Conservation (phyloP, 2,797 vertebrate genomes). For the Gouania willdenowi region DNA sequence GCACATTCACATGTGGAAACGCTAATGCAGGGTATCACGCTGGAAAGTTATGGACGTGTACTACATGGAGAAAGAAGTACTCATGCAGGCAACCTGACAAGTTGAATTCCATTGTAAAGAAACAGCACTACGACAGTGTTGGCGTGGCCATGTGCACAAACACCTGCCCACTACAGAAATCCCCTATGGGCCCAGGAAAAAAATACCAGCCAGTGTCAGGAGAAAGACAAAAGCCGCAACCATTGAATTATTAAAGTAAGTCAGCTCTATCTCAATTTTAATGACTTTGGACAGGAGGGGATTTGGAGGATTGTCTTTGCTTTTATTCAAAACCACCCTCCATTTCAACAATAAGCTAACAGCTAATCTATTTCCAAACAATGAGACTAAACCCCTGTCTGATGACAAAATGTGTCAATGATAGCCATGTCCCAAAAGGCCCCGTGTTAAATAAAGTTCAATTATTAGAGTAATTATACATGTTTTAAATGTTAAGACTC, state of each 20-base stretch:
- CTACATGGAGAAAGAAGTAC: constrained; percentile 12
- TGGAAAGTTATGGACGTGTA: constrained; percentile 18
- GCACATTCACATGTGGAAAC: constrained; percentile 16
- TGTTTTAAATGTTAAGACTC: too few species aligned
- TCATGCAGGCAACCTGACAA: constrained; percentile 29
- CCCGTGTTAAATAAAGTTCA: too few species aligned
- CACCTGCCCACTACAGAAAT: constrained; percentile 60
- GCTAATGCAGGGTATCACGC: constrained; percentile 14
- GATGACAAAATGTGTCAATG: constrained; percentile 2
- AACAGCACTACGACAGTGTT: constrained; percentile 32
- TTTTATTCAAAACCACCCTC: constrained; percentile 36
- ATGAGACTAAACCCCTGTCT: not conserved
- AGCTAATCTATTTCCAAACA: constrained; percentile 20
- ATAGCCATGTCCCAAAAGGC: constrained; percentile 2
- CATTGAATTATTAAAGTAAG: constrained; percentile 62
- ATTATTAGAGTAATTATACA: too few species aligned
- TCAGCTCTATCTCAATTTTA: constrained; percentile 58
- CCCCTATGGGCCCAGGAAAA: constrained; percentile 45
- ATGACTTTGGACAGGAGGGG: constrained; percentile 47
- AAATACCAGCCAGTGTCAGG: constrained; percentile 39
- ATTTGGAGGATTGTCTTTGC: constrained; percentile 29
- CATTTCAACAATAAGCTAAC: constrained; percentile 23
- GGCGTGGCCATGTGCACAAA: constrained; percentile 56
- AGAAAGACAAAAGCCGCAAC: constrained; percentile 41
- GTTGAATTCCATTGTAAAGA: constrained; percentile 37